phyloP scores from a whole-genome alignment of 2,888 invertebrate species.

The Drosophila algonquin region DNA sequence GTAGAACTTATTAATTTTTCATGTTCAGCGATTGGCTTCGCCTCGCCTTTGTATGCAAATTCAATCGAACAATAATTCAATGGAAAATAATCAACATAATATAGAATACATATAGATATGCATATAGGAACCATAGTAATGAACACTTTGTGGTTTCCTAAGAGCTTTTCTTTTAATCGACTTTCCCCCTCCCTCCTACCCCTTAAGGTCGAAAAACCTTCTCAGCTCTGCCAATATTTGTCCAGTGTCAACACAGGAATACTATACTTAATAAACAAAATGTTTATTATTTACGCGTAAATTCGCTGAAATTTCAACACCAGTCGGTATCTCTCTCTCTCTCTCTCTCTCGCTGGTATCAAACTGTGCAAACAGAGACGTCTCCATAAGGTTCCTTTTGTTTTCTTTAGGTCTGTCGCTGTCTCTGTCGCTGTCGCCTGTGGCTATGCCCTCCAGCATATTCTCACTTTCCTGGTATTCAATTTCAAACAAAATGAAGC shows the following conservation, averaged over 20 bases:
- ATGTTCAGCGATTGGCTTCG: slow-evolving; percentile 51
- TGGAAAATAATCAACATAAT: background rate
- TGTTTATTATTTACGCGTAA: slow-evolving; percentile 48
- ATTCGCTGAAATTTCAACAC: slow-evolving; percentile 45
- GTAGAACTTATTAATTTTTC: slow-evolving; percentile 55
- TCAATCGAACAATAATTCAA: slow-evolving; percentile 8
- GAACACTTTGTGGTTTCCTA: background rate
- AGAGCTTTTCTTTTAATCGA: slow-evolving; percentile 21
- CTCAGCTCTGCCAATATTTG: slow-evolving; percentile 43
- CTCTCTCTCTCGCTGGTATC: background rate
- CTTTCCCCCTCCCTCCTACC: background rate
- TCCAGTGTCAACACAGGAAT: slow-evolving; percentile 20
- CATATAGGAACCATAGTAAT: background rate
- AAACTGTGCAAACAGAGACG: slow-evolving; percentile 37
- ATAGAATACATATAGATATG: too few relatives aligned
- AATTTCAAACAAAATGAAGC: slow-evolving; percentile 39
- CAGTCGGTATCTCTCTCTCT: background rate
- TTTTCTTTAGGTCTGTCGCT: slow-evolving; percentile 3
- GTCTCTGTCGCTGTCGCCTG: background rate
- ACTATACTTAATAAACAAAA: slow-evolving; percentile 39
- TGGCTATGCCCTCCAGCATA: slow-evolving; percentile 13
- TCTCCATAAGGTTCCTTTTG: slow-evolving; percentile 25
- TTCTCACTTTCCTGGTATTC: slow-evolving; percentile 31
- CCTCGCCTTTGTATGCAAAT: slow-evolving; percentile 68
- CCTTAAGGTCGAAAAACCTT: background rate